A percentile compares a stretch with the other conserved stretches of the same genome.
Conservation (phyloP, 2,797 vertebrate genomes). For the Cynodonichthys magdalenae region DNA sequence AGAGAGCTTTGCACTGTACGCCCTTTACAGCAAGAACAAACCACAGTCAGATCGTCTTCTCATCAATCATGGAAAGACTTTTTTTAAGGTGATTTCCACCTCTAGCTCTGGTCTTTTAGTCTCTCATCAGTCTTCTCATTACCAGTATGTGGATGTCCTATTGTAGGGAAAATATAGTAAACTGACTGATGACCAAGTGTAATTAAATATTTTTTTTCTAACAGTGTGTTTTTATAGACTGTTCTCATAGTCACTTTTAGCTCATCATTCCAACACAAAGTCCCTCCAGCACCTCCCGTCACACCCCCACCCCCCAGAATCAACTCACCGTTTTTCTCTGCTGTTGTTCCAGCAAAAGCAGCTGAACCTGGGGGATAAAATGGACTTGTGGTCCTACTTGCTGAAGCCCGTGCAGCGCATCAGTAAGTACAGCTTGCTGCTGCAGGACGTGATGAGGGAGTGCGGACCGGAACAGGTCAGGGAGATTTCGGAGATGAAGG, state of each 20-base stretch:
- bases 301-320: neutral
- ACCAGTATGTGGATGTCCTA: neutral
- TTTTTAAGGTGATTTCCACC: slow-evolving; percentile 81
- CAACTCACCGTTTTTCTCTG: neutral
- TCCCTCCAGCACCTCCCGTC: neutral
- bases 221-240: too few relatives aligned
- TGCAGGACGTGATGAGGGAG: slow-evolving; percentile 83
- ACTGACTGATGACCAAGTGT: neutral
- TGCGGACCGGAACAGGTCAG: slow-evolving; percentile 57
- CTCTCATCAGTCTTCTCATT: neutral
- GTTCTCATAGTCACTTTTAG: neutral
- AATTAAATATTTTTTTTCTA: too few relatives aligned
- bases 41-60: slow-evolving; percentile 83
- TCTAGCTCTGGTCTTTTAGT: neutral
- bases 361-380: slow-evolving; percentile 79
- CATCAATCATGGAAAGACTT: slow-evolving; percentile 78
- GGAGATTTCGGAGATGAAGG: slow-evolving; percentile 78
- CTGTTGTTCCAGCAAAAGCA: slow-evolving; percentile 78
- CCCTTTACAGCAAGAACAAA: slow-evolving; percentile 89
- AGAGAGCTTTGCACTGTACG: slow-evolving; percentile 84
- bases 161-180: neutral
- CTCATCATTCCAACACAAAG: neutral
- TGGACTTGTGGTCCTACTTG: slow-evolving; percentile 86
- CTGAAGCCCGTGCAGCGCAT: slow-evolving; percentile 87
- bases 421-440: slow-evolving; percentile 86